Evolutionary conservation across 2,888 invertebrate species (phyloP), one percentile per base, ranked within the genome.

Genomic region (Parasteatoda lunata): DNA sequence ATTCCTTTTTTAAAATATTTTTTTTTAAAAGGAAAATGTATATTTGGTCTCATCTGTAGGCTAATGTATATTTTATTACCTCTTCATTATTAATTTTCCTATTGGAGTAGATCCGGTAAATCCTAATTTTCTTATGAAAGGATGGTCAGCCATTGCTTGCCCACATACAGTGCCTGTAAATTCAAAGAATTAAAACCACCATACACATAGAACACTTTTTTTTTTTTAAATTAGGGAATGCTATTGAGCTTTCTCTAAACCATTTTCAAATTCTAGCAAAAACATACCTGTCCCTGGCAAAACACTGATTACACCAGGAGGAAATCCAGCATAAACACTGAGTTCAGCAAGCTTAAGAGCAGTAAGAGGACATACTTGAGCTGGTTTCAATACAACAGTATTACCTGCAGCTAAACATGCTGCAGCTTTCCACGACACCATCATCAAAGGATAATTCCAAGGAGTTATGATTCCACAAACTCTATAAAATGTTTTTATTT

Each of bases 371-470:
- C 97, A 97, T 75, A 93, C 93, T 91, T 93, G 93, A 0, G 98
- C 98, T 0, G 98, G 98, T 92, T 98, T 98, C 92, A 98, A 96
- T 0, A 98, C 95, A 0, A 98, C 97, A 0, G 98, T 98, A 91
- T 98, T 98, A 59, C 98, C 98, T 8, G 98, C 98, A 0, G 98
- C 98, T 72, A 98, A 93, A 91, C 98, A 98, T 4, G 98, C 97
- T 0, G 98, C 98, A 97, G 98, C 97, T 92, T 98, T 98, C 98
- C 98, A 98, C 0, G 97, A 97, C 11, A 98, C 92, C 98, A 98
- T 99, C 98, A 99, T 98, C 9, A 99, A 93, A 0, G 98, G 98
- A 92, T 98, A 99, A 92, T 98, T 98, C 98, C 98, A 99, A 47
- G 93, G 93, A 70, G 93, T 93, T 86, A 93, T 94, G 89, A 94